A percentile compares a stretch with the other conserved stretches of the same genome.
phyloP scores from a whole-genome alignment of 1,140 invertebrate genomes.

The Ectropis grisescens region DNA sequence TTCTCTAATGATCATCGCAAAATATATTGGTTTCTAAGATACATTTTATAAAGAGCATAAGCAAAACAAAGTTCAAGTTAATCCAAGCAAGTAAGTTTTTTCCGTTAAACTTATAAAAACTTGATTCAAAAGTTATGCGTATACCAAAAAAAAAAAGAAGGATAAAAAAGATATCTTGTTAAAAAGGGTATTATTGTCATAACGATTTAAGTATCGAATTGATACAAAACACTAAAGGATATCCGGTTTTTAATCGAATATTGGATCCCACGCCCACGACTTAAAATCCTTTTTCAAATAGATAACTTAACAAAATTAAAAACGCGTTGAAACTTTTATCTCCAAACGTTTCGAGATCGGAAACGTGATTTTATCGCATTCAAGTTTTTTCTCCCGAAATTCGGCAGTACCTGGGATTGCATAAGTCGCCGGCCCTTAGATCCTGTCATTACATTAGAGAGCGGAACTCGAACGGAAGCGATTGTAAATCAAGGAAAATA shows the following conservation, averaged over 20 bases:
- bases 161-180: no score
- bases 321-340: not conserved
- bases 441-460: slow-evolving; percentile 6
- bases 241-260: slow-evolving; percentile 20
- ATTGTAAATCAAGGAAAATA: slow-evolving; percentile 19
- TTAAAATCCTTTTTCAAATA: not conserved
- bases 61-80: no score
- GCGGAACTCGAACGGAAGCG: slow-evolving; percentile 11
- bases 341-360: slow-evolving; percentile 6
- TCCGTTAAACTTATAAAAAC: no score
- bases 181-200: slow-evolving; percentile 1
- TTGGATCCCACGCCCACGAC: slow-evolving; percentile 15
- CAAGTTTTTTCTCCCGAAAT: slow-evolving; percentile 13
- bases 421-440: slow-evolving; percentile 11
- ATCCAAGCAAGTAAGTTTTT: no score
- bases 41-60: not conserved
- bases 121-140: no score
- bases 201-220: slow-evolving; percentile 4
- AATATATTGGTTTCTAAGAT: not conserved
- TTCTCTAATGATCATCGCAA: no score
- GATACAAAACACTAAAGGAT: slow-evolving; percentile 20
- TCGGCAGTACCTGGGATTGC: slow-evolving; percentile 23
- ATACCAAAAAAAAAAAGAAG: no score
- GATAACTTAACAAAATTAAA: no score
- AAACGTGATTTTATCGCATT: slow-evolving; percentile 27